Conservation (phyloP, 1,140 invertebrate species). For the Sitophilus oryzae region DNA sequence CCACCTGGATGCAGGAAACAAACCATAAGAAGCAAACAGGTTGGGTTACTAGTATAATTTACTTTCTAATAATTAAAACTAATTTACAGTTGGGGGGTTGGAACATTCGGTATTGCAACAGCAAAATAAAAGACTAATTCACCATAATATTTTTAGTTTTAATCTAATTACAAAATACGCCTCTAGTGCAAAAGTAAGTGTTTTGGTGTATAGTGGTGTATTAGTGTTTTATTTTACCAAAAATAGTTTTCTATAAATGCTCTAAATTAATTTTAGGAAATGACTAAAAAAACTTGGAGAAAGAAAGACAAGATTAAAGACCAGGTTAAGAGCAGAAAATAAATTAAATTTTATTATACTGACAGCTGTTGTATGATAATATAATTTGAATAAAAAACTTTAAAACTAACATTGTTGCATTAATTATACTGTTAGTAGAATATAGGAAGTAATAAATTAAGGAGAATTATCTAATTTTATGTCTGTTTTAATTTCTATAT, state of each 20-base stretch:
- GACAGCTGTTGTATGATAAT: not conserved
- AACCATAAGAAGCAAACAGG: slow-evolving; percentile 13
- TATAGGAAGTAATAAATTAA: too few relatives aligned
- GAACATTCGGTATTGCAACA: too few relatives aligned
- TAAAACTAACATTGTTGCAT: too few relatives aligned
- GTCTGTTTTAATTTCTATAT: too few relatives aligned
- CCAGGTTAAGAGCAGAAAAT: slow-evolving; percentile 12
- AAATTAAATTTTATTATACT: not conserved
- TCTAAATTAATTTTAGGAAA: slow-evolving; percentile 11
- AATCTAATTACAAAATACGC: not conserved
- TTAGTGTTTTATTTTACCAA: too few relatives aligned
- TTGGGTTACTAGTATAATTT: not conserved
- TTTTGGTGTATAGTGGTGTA: too few relatives aligned
- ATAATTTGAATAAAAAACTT: not conserved
- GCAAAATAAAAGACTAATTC: too few relatives aligned
- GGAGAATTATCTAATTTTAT: too few relatives aligned
- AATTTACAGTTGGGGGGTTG: too few relatives aligned
- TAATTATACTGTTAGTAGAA: too few relatives aligned
- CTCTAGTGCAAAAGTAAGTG: too few relatives aligned
- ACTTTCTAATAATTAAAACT: not conserved
- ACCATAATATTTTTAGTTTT: not conserved
- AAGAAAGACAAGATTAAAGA: slow-evolving; percentile 5
- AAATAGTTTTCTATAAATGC: not conserved
- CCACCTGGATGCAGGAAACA: not conserved
- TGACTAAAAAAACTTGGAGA: slow-evolving; percentile 17